These are phyloP conservation scores for Lagothrix lagotricha DNA, from an alignment of 2,797 vertebrate species.

Conservation along the genomic window DNA sequence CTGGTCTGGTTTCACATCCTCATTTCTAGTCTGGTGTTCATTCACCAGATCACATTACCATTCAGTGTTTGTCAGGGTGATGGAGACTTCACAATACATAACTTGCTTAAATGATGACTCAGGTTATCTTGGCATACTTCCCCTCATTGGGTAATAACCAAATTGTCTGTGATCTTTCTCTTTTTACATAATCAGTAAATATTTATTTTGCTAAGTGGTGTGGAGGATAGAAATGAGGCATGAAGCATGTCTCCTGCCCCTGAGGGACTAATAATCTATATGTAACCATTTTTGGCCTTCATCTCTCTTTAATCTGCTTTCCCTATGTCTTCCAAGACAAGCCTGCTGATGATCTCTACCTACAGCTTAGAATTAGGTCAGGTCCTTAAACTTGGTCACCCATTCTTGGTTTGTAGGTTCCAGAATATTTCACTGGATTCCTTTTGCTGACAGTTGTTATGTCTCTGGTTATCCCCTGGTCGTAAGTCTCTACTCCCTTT, in stretches of 20 bases:
- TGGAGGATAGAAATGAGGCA: slow-evolving; percentile 27
- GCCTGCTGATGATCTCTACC: neutral
- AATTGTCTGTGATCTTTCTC: neutral
- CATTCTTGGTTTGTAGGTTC: neutral
- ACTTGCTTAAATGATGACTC: slow-evolving; percentile 9
- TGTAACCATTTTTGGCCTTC: neutral
- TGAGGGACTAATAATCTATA: neutral
- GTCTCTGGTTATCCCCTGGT: neutral
- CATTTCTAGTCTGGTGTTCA: neutral
- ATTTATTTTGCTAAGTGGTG: slow-evolving; percentile 34
- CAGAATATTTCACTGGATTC: neutral
- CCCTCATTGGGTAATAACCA: neutral
- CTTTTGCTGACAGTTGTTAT: neutral
- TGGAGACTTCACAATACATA: neutral
- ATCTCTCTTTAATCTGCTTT: neutral
- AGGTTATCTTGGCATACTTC: neutral
- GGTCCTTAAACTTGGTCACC: neutral
- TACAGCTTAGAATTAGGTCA: slow-evolving; percentile 13
- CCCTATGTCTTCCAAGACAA: neutral
- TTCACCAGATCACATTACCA: neutral
- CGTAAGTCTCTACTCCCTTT: neutral
- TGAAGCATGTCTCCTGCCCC: neutral
- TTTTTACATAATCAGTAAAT: slow-evolving; percentile 8
- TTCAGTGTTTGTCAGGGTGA: neutral
- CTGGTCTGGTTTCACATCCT: neutral